Conservation (phyloP, 2,113 vertebrate species). For the Egretta garzetta region DNA sequence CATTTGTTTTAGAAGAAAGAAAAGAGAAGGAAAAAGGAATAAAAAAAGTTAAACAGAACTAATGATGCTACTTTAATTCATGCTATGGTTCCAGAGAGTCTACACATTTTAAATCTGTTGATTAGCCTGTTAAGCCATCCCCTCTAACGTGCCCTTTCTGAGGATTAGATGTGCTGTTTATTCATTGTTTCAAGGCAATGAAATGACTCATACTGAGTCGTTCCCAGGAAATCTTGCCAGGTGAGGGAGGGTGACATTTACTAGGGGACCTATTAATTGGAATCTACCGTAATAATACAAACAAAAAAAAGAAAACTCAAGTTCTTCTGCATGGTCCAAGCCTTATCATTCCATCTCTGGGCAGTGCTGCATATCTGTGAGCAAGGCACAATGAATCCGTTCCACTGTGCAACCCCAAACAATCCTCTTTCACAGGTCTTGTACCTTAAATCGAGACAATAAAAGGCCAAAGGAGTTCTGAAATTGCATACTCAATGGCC, state of each 20-base stretch:
- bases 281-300: neutral
- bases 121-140: slow-evolving; percentile 8
- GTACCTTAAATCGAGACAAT: neutral
- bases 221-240: slow-evolving; percentile 59
- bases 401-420: slow-evolving; percentile 9
- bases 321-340: neutral
- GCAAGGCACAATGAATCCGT: neutral
- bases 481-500: neutral
- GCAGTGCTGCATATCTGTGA: neutral
- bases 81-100: neutral
- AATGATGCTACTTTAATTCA: neutral
- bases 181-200: slow-evolving; percentile 50
- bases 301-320: neutral
- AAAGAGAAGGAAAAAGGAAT: neutral
- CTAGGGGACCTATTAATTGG: neutral
- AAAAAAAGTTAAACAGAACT: neutral
- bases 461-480: neutral
- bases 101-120: neutral
- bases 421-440: slow-evolving; percentile 26
- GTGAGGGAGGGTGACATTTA: slow-evolving; percentile 52
- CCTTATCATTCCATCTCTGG: slow-evolving; percentile 43
- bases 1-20: neutral
- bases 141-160: slow-evolving; percentile 17
- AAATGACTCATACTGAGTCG: neutral
- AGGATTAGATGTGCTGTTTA: slow-evolving; percentile 52